Evolutionary conservation across 1,140 invertebrate genomes (phyloP).

Genomic region (Hesperophylax magnus): DNA sequence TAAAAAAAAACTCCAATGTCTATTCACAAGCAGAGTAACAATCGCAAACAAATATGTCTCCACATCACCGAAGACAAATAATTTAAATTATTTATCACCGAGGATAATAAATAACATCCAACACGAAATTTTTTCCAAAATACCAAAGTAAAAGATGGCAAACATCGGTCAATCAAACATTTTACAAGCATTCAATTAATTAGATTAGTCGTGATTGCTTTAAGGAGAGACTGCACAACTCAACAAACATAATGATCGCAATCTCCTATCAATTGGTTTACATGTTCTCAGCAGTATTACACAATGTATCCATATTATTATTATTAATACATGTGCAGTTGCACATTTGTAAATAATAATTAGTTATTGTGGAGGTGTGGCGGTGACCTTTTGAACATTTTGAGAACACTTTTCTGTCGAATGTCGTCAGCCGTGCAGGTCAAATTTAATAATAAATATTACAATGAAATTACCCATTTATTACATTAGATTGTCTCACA

Average conservation of each 20-base stretch:
- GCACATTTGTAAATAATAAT: no score
- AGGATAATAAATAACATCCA: no score
- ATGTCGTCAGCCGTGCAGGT: background rate
- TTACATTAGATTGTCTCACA: slow-evolving; percentile 69
- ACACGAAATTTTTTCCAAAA: no score
- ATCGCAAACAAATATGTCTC: slow-evolving; percentile 4
- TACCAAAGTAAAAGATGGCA: background rate
- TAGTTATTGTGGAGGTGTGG: no score
- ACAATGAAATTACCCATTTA: slow-evolving; percentile 13
- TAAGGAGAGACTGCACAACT: slow-evolving; percentile 2
- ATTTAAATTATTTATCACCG: no score
- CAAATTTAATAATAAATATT: slow-evolving; percentile 35
- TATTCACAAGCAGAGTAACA: slow-evolving; percentile 16
- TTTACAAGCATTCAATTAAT: slow-evolving; percentile 23
- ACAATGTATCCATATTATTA: no score
- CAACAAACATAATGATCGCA: background rate
- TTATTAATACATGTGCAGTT: no score
- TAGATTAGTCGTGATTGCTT: slow-evolving; percentile 28
- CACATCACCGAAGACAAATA: background rate
- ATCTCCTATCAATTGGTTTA: no score
- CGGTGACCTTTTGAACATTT: no score
- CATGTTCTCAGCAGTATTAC: no score
- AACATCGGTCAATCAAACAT: slow-evolving; percentile 4
- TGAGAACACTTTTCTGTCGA: no score
- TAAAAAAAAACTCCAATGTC: slow-evolving; percentile 15